Evolutionary conservation across 2,888 invertebrate genomes (phyloP).

Genomic region (Drosophila setosimentum): DNA sequence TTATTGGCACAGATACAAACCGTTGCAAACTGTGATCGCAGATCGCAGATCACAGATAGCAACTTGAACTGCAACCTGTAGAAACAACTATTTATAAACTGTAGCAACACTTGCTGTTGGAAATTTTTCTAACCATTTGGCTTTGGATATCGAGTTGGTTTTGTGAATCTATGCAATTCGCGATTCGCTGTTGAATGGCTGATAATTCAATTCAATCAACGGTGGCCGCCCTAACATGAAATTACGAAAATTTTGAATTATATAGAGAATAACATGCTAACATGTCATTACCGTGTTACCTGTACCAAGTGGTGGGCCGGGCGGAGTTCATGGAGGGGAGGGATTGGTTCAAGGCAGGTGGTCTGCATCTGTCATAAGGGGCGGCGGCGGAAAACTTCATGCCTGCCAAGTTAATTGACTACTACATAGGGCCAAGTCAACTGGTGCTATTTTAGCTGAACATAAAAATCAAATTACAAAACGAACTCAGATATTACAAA

Average conservation of each 20-base stretch:
- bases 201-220: slow-evolving; percentile 76
- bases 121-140: slow-evolving; percentile 26
- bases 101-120: slow-evolving; percentile 13
- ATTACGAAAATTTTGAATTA: slow-evolving; percentile 71
- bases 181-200: slow-evolving; percentile 31
- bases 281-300: slow-evolving; percentile 66
- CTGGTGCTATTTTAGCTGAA: slow-evolving; percentile 37
- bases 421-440: slow-evolving; percentile 45
- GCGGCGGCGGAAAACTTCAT: slow-evolving; percentile 6
- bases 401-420: slow-evolving; percentile 53
- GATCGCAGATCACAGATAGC: slow-evolving; percentile 19
- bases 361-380: slow-evolving; percentile 53
- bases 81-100: slow-evolving; percentile 29
- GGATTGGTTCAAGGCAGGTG: slow-evolving; percentile 28
- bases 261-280: slow-evolving; percentile 39
- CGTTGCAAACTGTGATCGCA: slow-evolving; percentile 38
- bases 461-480: slow-evolving; percentile 59
- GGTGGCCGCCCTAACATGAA: slow-evolving; percentile 70
- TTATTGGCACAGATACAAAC: slow-evolving; percentile 72
- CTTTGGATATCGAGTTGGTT: slow-evolving; percentile 22
- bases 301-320: not conserved
- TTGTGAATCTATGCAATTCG: slow-evolving; percentile 4
- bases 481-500: slow-evolving; percentile 9
- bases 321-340: not conserved
- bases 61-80: slow-evolving; percentile 45